These are phyloP conservation scores for Cyaniris semiargus DNA, from an alignment of 2,888 invertebrate genomes.

Conservation along the genomic window DNA sequence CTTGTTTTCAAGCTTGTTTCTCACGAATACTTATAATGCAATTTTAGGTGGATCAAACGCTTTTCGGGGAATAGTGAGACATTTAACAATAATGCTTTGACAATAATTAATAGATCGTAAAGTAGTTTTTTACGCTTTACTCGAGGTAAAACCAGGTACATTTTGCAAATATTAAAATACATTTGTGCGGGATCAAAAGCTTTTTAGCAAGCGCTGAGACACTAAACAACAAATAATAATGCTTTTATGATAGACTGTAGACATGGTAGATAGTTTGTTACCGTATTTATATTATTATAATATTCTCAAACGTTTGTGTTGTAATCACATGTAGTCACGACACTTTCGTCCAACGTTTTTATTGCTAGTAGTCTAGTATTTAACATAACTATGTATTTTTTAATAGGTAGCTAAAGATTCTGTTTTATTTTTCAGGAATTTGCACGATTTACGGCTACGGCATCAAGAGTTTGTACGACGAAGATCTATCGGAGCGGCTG, in stretches of 20 bases:
- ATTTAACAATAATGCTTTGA: too few species aligned
- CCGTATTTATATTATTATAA: too few species aligned
- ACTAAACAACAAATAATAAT: too few species aligned
- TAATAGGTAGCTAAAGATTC: neutral
- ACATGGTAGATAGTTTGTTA: too few species aligned
- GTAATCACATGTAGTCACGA: too few species aligned
- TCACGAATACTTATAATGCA: neutral
- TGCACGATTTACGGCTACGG: constrained; percentile 71
- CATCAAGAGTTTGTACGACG: constrained; percentile 46
- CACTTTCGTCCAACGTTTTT: too few species aligned
- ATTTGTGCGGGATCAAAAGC: neutral
- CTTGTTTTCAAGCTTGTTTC: neutral
- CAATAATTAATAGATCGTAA: neutral
- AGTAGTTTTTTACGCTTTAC: neutral
- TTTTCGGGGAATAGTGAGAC: neutral
- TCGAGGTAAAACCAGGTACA: neutral
- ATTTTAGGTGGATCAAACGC: neutral
- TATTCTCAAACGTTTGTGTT: too few species aligned
- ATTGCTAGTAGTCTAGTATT: neutral
- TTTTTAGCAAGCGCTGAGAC: too few species aligned
- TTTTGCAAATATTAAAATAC: neutral
- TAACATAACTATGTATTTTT: too few species aligned
- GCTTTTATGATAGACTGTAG: too few species aligned
- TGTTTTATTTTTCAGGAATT: constrained; percentile 57
- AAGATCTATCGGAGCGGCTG: constrained; percentile 53